These are phyloP conservation scores for Ceramica pisi DNA, from an alignment of 2,888 invertebrate genomes.

Conservation along the genomic window DNA sequence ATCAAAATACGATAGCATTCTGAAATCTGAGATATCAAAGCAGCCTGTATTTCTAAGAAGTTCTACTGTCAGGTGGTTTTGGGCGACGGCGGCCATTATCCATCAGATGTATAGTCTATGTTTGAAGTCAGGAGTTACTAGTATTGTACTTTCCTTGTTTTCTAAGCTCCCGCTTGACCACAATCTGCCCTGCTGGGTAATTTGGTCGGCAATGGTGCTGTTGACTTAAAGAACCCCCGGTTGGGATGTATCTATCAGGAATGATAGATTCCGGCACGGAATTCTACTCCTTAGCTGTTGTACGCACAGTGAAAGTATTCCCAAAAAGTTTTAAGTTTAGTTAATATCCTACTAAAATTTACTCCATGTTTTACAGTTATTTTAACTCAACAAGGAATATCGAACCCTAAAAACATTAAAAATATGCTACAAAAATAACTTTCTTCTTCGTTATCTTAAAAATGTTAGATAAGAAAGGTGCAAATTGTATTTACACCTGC, in stretches of 20 bases:
- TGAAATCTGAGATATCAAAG: too few relatives aligned
- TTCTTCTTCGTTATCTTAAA: conserved; percentile 20
- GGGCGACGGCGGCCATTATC: neutral
- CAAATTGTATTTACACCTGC: conserved; percentile 59
- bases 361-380: neutral
- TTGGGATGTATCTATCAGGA: too few relatives aligned
- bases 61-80: neutral
- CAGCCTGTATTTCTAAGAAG: too few relatives aligned
- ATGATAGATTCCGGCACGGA: too few relatives aligned
- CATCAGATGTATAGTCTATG: neutral
- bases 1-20: too few relatives aligned
- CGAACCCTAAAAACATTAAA: neutral
- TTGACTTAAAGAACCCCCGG: too few relatives aligned
- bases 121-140: neutral
- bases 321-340: neutral
- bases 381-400: neutral
- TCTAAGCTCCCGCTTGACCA: too few relatives aligned
- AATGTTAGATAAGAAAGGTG: conserved; percentile 48
- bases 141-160: neutral
- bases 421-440: neutral
- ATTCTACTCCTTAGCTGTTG: too few relatives aligned
- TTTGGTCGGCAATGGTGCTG: too few relatives aligned
- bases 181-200: too few relatives aligned
- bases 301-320: too few relatives aligned
- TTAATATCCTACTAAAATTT: neutral